Base-by-base conservation (phyloP, 2,113 vertebrate genomes). In the Xiphorhynchus elegans region DNA sequence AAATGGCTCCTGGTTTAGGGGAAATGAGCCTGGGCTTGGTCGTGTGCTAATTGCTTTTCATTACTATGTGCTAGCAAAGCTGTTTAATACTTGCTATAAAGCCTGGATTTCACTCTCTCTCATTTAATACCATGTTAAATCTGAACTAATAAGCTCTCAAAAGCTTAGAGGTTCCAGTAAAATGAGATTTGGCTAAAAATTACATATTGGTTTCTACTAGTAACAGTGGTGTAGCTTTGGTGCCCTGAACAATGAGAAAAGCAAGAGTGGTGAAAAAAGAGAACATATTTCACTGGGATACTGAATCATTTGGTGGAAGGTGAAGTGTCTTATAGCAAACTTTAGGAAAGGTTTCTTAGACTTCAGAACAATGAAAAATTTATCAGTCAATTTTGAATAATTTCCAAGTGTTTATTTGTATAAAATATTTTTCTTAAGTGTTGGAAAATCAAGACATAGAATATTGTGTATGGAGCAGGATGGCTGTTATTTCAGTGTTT, bases 101-200 rank as follows among this genome's bases (percentile, higher is more conserved):
- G 49, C 94, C 86, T 87, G 94, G 88, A 94, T 97, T 96, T 96
- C 86, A 68, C 44, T 84, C 44, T 86, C 49, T 93, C 67, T 89
- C n/a, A 31, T 68, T 93, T 95, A 97, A 95, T 86, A 94, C 69
- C 58, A 62, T 29, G 85, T 52, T 92, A 87, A 96, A 90, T 84
- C 95, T 95, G 73, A 66, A 93, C 59, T 94, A 93, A 95, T 96
- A 81, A 87, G 77, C 35, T 86, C 73, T 87, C 80, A 92, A 92
- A 95, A 95, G 88, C 80, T 96, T 94, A 96, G 76, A 84, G 53
- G 58, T 93, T 95, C 94, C 96, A 93, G 95, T 93, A 96, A 96
- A 96, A 89, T 87, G 70, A 79, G 93, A 94, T 97, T 95, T 79
- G 84, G n/a, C 69, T 89, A 69, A 94, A 91, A 91, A 94, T 39